Evolutionary conservation across 2,888 invertebrate genomes (phyloP), one percentile per base, ranked within the genome.

Genomic region (Drosophila meridiana): DNA sequence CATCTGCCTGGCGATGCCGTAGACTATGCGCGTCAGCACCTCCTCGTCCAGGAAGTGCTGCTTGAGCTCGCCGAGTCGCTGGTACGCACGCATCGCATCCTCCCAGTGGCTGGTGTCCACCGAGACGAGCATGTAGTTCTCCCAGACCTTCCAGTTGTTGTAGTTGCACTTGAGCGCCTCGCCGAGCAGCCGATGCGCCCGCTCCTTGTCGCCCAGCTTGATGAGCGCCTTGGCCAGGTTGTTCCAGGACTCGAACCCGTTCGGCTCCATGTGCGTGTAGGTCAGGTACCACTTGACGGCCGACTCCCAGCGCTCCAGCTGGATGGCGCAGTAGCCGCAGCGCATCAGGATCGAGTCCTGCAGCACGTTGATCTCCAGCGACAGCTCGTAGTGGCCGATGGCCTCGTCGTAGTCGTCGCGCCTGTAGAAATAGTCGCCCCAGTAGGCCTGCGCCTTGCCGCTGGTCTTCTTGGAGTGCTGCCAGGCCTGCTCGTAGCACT

Each of bases 201-300:
- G 95, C 68, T 95, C 94, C 93, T 98, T 98, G 91, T 99, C 96
- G 0, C 97, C 96, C 62, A 97, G 94, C 89, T 97, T 96, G 9
- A 98, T 96, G 85, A 99, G 98, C 4, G 98, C 97, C 91, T 99
- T 98, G 14, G 98, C 98, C 69, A 99, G 94, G 93, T 99, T 99
- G 93, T 98, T 99, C 99, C 99, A 99, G 0, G 98, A 98, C 93
- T 99, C 99, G 92, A 98, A 99, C 63, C 97, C 97, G 93, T 96
- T 94, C 0, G 96, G 96, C 85, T 99, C 98, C n/a, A 99, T 94
- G 79, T 95, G 95, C 20, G 98, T 97, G 91, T 98, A 98, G 58
- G 96, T 95, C 53, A 97, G 95, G 92, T 99, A 99, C 0, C 98
- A 97, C 36, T 95, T 95, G 0, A 97, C 97, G 0, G 98, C 97